A percentile compares a stretch with the other conserved stretches of the same genome.
These are phyloP conservation scores for Argyresthia goedartella DNA, from an alignment of 2,888 invertebrate species.

Conservation along the genomic window DNA sequence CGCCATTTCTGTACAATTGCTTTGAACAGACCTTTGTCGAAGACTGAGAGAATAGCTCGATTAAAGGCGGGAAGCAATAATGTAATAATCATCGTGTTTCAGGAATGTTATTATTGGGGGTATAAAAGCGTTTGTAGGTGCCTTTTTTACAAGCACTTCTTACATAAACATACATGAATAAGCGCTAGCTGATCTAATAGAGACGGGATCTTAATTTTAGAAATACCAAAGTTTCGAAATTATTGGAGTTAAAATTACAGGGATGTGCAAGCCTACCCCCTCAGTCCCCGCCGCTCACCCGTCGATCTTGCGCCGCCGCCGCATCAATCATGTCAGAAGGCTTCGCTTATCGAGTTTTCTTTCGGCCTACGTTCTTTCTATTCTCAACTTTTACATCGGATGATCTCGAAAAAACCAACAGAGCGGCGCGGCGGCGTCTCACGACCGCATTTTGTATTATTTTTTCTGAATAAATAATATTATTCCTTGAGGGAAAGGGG, in stretches of 20 bases:
- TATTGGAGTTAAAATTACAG: conserved; percentile 62
- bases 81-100: background rate
- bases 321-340: conserved; percentile 72
- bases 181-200: too few relatives aligned
- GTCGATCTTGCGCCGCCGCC: conserved; percentile 11
- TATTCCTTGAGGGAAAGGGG: conserved; percentile 66
- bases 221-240: conserved; percentile 54
- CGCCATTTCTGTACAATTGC: background rate
- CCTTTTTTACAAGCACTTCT: too few relatives aligned
- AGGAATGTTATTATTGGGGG: conserved; percentile 30
- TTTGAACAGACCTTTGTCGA: conserved; percentile 2
- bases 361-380: conserved; percentile 49
- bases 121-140: too few relatives aligned
- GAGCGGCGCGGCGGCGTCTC: conserved; percentile 52
- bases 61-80: too few relatives aligned
- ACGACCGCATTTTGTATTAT: conserved; percentile 64
- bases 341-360: conserved; percentile 69
- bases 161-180: too few relatives aligned
- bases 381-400: conserved; percentile 61
- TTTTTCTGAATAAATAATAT: conserved; percentile 71
- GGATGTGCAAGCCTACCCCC: conserved; percentile 7
- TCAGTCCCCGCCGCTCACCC: conserved; percentile 1
- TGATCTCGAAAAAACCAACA: conserved; percentile 68
- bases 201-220: too few relatives aligned
- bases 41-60: background rate